These are phyloP conservation scores for Leptinotarsa haldemani DNA, from an alignment of 2,888 invertebrate genomes.

Conservation along the genomic window DNA sequence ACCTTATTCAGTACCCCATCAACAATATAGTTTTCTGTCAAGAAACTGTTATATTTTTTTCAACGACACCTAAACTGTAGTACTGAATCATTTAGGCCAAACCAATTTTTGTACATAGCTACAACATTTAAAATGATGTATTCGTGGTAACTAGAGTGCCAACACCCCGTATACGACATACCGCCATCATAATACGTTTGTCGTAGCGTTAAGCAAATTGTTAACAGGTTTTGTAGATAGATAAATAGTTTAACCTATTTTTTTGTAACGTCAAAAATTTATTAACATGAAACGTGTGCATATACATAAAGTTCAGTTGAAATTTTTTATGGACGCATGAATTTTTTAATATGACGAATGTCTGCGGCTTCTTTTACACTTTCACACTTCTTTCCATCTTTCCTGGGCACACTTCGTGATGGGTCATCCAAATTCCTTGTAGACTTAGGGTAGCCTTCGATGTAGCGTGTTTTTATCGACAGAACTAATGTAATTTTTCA, in stretches of 20 bases:
- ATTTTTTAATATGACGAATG: slow-evolving; percentile 57
- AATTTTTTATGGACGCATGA: slow-evolving; percentile 55
- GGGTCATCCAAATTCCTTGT: slow-evolving; percentile 67
- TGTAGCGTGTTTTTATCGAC: slow-evolving; percentile 42
- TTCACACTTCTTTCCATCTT: slow-evolving; percentile 47
- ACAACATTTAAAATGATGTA: no score
- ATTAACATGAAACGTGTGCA: slow-evolving; percentile 45
- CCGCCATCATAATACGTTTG: slow-evolving; percentile 64
- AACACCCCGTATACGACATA: slow-evolving; percentile 19
- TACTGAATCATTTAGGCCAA: no score
- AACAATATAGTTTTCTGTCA: no score
- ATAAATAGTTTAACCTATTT: slow-evolving; percentile 63
- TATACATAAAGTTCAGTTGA: slow-evolving; percentile 41
- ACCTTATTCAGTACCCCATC: no score
- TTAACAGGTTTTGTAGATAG: slow-evolving; percentile 63
- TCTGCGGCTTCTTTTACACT: slow-evolving; percentile 57
- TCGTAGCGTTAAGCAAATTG: slow-evolving; percentile 61
- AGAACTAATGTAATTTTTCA: slow-evolving; percentile 1
- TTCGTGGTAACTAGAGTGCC: background rate
- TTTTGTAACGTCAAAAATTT: slow-evolving; percentile 61
- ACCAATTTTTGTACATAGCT: no score
- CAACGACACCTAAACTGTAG: no score
- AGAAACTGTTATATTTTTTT: no score
- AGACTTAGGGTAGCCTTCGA: slow-evolving; percentile 55
- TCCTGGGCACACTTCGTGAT: slow-evolving; percentile 57